phyloP scores from a whole-genome alignment of 2,113 vertebrate genomes.

The Aspiorhynchus laticeps region DNA sequence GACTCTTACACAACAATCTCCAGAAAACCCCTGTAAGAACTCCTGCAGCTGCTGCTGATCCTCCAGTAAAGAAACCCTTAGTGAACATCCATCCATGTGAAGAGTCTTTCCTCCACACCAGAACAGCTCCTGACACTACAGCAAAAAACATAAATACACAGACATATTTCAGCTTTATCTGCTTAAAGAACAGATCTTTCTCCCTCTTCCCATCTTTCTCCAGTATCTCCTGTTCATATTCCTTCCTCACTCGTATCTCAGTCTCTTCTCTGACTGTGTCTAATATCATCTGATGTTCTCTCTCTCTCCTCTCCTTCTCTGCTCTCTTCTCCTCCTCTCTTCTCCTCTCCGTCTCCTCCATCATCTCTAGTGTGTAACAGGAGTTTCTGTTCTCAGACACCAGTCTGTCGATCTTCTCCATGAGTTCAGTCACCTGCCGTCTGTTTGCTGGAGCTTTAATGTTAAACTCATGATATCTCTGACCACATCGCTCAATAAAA shows the following conservation, averaged over 20 bases:
- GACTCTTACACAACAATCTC: too few relatives aligned
- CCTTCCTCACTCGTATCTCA: not conserved
- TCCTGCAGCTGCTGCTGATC: too few relatives aligned
- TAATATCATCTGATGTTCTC: too few relatives aligned
- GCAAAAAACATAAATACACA: not conserved
- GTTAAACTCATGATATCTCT: conserved; percentile 3
- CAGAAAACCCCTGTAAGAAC: too few relatives aligned
- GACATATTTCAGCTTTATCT: not conserved
- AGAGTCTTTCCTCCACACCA: too few relatives aligned
- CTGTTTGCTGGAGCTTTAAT: conserved; percentile 25
- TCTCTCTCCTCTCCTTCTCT: not conserved
- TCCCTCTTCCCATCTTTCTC: too few relatives aligned
- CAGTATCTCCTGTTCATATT: not conserved
- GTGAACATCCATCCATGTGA: too few relatives aligned
- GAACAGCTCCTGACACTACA: not conserved
- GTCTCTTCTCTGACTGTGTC: too few relatives aligned
- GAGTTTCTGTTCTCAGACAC: not conserved
- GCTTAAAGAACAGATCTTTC: too few relatives aligned
- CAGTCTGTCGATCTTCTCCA: not conserved
- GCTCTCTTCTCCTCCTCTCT: not conserved
- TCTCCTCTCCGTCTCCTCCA: not conserved
- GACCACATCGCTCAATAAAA: not conserved
- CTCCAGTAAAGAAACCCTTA: too few relatives aligned
- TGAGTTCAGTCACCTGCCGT: not conserved
- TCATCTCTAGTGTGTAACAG: not conserved